Conservation (phyloP, 2,113 vertebrate species). For the Phaetusa simplex region DNA sequence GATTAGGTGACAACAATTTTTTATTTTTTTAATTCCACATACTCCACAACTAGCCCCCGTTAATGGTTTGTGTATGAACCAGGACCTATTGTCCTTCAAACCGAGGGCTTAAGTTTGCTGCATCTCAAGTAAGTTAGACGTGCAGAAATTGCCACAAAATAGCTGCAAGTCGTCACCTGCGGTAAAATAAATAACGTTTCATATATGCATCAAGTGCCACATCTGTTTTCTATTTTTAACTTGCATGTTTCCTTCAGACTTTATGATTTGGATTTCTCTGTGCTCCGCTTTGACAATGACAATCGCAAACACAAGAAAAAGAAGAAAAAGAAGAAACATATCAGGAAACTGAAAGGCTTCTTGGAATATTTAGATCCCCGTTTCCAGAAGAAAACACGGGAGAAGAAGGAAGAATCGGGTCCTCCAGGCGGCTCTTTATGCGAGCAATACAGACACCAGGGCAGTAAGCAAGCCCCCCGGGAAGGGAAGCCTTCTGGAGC, state of each 20-base stretch:
- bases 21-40: not conserved
- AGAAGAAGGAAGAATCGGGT: not conserved
- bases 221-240: constrained; percentile 37
- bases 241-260: constrained; percentile 45
- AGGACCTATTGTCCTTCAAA: not conserved
- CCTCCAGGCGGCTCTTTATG: not conserved
- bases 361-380: constrained; percentile 12
- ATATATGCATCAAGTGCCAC: constrained; percentile 10
- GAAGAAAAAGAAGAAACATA: constrained; percentile 79
- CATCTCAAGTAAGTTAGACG: not conserved
- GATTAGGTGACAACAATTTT: not conserved
- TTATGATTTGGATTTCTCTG: constrained; percentile 74
- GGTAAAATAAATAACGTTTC: not conserved
- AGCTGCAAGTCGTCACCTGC: constrained; percentile 20
- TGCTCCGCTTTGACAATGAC: constrained; percentile 69
- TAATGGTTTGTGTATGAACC: not conserved
- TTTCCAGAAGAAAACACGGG: constrained; percentile 36
- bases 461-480: constrained; percentile 48
- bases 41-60: not conserved
- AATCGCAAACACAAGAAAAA: constrained; percentile 84
- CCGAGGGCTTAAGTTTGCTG: not conserved
- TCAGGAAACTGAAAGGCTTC: constrained; percentile 65
- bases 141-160: not conserved
- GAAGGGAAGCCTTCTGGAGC: constrained; percentile 17
- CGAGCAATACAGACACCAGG: constrained; percentile 60